Percentiles rank a stretch among this genome's conserved stretches.
Conservation (phyloP, 2,113 vertebrate species). For the Periophthalmodon schlosseri region DNA sequence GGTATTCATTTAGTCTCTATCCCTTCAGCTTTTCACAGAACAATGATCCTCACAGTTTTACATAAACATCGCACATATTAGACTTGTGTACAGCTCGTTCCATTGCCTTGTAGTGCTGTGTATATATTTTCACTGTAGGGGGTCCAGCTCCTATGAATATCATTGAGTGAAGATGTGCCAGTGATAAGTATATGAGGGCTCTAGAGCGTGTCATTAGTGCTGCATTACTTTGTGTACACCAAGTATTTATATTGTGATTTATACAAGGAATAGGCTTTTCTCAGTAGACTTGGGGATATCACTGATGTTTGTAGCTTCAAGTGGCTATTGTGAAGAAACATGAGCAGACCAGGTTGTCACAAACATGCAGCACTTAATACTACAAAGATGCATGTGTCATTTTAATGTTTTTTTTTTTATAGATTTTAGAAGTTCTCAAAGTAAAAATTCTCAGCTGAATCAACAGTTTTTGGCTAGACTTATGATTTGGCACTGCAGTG, state of each 20-base stretch:
- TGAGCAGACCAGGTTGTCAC: no score
- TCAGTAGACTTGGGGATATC: neutral
- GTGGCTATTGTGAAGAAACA: neutral
- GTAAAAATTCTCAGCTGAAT: no score
- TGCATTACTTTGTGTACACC: neutral
- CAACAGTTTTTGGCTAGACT: no score
- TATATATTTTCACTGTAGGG: neutral
- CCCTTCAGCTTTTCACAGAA: constrained; percentile 43
- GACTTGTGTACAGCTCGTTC: neutral
- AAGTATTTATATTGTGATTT: neutral
- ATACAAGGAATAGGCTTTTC: neutral
- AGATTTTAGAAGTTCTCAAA: no score
- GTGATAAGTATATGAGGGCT: neutral
- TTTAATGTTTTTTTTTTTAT: no score
- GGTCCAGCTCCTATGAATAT: neutral
- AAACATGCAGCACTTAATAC: no score
- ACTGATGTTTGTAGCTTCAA: neutral
- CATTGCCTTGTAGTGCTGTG: neutral
- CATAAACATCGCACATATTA: constrained; percentile 7
- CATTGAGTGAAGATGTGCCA: neutral
- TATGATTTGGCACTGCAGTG: no score
- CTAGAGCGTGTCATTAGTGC: neutral
- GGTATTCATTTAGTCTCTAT: neutral
- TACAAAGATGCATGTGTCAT: no score
- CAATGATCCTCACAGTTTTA: constrained; percentile 14